Percentiles rank a stretch among this genome's conserved stretches.
These are phyloP conservation scores for Mellilla xanthometata DNA, from an alignment of 2,888 invertebrate species.

Conservation along the genomic window DNA sequence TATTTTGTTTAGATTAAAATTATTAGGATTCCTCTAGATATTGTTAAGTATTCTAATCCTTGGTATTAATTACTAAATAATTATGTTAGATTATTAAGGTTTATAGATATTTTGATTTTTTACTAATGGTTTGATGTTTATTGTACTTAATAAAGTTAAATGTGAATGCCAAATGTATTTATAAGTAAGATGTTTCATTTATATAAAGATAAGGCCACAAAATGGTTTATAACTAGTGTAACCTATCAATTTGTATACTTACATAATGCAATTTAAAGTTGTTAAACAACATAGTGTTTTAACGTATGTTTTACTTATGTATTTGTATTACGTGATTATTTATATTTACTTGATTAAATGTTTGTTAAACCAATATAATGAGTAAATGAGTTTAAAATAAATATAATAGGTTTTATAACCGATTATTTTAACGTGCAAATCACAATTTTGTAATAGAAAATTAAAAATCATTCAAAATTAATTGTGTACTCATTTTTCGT, in stretches of 20 bases:
- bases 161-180: slow-evolving; percentile 9
- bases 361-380: too few relatives aligned
- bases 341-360: too few relatives aligned
- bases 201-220: not conserved
- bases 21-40: slow-evolving; percentile 27
- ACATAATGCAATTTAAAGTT: slow-evolving; percentile 14
- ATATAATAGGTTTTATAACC: slow-evolving; percentile 3
- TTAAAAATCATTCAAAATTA: slow-evolving; percentile 20
- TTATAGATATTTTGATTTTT: slow-evolving; percentile 12
- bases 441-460: slow-evolving; percentile 31
- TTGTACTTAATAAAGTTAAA: not conserved
- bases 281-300: slow-evolving; percentile 25
- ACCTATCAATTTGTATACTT: slow-evolving; percentile 20
- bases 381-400: too few relatives aligned
- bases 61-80: slow-evolving; percentile 15
- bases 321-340: too few relatives aligned
- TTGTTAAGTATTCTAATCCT: slow-evolving; percentile 21
- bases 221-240: not conserved
- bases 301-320: too few relatives aligned
- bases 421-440: slow-evolving; percentile 25
- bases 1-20: slow-evolving; percentile 52
- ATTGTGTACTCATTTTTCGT: not conserved
- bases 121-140: slow-evolving; percentile 10
- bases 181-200: slow-evolving; percentile 3
- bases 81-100: slow-evolving; percentile 20